A percentile compares a stretch with the other conserved stretches of the same genome.
These are phyloP conservation scores for Vombatus ursinus DNA, from an alignment of 2,113 vertebrate species.

Conservation along the genomic window DNA sequence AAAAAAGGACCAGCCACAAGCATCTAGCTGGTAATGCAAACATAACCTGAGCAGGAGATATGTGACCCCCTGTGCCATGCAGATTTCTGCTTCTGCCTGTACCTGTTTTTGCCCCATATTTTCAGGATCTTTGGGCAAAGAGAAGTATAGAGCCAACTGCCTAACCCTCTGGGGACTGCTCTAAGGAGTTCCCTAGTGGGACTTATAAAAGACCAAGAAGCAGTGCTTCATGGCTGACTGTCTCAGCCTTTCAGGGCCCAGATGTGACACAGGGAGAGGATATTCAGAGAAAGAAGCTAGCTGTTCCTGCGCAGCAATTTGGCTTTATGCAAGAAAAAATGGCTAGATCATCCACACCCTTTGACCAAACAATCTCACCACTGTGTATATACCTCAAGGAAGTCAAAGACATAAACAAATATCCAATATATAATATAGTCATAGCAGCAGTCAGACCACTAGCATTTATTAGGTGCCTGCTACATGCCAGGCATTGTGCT, in stretches of 20 bases:
- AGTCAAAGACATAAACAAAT: background rate
- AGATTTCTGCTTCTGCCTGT: background rate
- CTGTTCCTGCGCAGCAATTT: background rate
- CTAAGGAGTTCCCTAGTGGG: background rate
- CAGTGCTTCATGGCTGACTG: background rate
- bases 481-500: background rate
- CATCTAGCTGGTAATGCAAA: background rate
- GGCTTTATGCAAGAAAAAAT: background rate
- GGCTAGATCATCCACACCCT: background rate
- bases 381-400: background rate
- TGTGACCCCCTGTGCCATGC: background rate
- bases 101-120: background rate
- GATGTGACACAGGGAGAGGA: background rate
- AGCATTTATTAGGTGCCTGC: background rate
- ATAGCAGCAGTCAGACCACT: background rate
- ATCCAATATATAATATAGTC: background rate
- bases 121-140: background rate
- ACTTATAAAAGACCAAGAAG: background rate
- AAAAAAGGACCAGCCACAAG: background rate
- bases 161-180: background rate
- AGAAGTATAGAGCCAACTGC: background rate
- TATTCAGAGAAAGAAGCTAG: background rate
- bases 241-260: background rate
- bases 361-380: background rate
- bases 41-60: background rate